Base-by-base conservation (phyloP, 1,140 invertebrate species). In the Calliphora vicina region DNA sequence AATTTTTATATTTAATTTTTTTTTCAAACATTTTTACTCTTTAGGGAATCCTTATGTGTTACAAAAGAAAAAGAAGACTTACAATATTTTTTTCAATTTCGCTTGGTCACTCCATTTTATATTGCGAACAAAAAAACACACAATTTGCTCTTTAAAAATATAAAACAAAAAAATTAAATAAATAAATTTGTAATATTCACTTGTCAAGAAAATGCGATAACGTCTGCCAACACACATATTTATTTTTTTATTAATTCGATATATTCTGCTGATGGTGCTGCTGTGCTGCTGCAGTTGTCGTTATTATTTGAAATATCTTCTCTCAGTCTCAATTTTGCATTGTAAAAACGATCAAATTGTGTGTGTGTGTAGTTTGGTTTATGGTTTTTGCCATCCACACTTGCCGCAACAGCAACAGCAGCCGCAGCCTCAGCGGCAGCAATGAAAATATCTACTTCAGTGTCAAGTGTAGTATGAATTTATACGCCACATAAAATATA, bases 381-480 rank as follows among this genome's bases (percentile, higher is more conserved):
- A 4, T 13, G 1, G 3, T 50, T 35, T 35, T 15, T 50, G 45
- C 45, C 45, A 50, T 50, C 45, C 45, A 50, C 45, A 50, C 45
- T 50, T 50, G 45, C 35, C 35, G 35, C 35, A 35, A 35, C 6
- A 35, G 6, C 6, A 35, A 1, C 72, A 74, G 26, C 72, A 74
- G 25, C 71, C 71, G 27, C 35, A 35, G n/a, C 61, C n/a, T n/a
- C n/a, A 71, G 23, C 67, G 25, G 9, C 72, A 74, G 26, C 72
- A 74, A 74, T 74, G 72, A 74, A 74, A 74, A 15, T 35, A 74
- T 74, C 72, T 26, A 74, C 72, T 74, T 74, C 72, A 74, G 26
- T 74, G 72, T 74, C 72, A 74, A 74, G 72, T 74, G 72, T 74
- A 74, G 26, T 29, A 17, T 50, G 45, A 50, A 17, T 50, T 6